Percentiles rank a stretch among this genome's conserved stretches.
Conservation (phyloP, 2,888 invertebrate species). For the Parnassius glacialis region DNA sequence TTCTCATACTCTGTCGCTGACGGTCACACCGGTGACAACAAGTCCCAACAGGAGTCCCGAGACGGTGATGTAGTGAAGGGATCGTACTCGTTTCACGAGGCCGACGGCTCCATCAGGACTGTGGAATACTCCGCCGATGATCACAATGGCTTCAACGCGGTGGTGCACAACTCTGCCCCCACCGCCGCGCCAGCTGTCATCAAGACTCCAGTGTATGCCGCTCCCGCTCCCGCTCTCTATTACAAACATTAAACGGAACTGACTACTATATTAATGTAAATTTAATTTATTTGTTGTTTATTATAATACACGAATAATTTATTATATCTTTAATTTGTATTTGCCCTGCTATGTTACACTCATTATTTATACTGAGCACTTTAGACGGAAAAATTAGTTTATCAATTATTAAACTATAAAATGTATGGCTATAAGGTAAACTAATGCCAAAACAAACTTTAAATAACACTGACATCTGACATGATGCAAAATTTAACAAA, state of each 20-base stretch:
- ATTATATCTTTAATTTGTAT: too few species aligned
- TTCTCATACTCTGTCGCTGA: conserved; percentile 76
- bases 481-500: too few species aligned
- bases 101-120: conserved; percentile 73
- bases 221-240: conserved; percentile 52
- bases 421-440: too few species aligned
- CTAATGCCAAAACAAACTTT: too few species aligned
- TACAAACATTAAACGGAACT: conserved; percentile 36
- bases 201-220: conserved; percentile 40
- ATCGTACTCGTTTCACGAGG: conserved; percentile 71
- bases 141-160: conserved; percentile 68
- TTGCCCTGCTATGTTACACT: too few species aligned
- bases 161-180: conserved; percentile 60
- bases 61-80: conserved; percentile 77
- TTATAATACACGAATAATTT: too few species aligned
- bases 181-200: conserved; percentile 49
- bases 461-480: background rate
- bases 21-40: conserved; percentile 76
- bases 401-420: too few species aligned
- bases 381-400: too few species aligned
- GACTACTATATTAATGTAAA: too few species aligned
- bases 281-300: too few species aligned
- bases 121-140: conserved; percentile 76
- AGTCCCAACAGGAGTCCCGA: conserved; percentile 70
- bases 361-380: too few species aligned